phyloP scores from a whole-genome alignment of 2,888 invertebrate species.

The Athalia circularis region DNA sequence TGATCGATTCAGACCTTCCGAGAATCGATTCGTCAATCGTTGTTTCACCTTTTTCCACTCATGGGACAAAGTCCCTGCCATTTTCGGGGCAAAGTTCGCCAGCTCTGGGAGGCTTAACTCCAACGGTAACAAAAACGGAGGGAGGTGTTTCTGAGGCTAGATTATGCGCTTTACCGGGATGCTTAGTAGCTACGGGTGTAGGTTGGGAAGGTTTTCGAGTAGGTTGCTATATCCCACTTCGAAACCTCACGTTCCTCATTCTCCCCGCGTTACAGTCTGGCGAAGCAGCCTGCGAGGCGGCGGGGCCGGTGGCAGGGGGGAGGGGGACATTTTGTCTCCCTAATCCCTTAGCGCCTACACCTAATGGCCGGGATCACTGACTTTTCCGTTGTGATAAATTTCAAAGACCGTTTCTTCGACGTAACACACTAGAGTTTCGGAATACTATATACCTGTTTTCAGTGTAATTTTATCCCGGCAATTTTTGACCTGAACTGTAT shows the following conservation, averaged over 20 bases:
- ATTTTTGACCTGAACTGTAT: too few species aligned
- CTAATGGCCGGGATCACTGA: constrained; percentile 45
- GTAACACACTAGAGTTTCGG: too few species aligned
- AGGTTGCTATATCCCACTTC: background rate
- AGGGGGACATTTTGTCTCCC: constrained; percentile 39
- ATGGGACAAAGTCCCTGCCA: background rate
- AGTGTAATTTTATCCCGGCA: too few species aligned
- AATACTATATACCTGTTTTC: too few species aligned
- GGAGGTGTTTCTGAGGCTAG: constrained; percentile 34
- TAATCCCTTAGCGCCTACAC: constrained; percentile 44
- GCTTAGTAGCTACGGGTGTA: constrained; percentile 27
- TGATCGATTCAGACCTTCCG: too few species aligned
- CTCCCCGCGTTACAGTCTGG: background rate
- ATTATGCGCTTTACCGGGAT: constrained; percentile 37
- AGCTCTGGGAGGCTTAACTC: constrained; percentile 63
- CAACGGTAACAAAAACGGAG: constrained; percentile 63
- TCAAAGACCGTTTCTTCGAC: background rate
- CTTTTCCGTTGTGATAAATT: constrained; percentile 19
- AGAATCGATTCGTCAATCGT: too few species aligned
- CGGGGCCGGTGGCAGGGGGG: background rate
- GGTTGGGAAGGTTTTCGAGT: background rate
- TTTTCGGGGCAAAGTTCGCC: background rate
- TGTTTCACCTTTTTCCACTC: background rate
- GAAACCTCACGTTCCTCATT: background rate
- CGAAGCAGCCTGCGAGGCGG: background rate